phyloP scores from a whole-genome alignment of 1,140 invertebrate species.

The Whitmania pigra region DNA sequence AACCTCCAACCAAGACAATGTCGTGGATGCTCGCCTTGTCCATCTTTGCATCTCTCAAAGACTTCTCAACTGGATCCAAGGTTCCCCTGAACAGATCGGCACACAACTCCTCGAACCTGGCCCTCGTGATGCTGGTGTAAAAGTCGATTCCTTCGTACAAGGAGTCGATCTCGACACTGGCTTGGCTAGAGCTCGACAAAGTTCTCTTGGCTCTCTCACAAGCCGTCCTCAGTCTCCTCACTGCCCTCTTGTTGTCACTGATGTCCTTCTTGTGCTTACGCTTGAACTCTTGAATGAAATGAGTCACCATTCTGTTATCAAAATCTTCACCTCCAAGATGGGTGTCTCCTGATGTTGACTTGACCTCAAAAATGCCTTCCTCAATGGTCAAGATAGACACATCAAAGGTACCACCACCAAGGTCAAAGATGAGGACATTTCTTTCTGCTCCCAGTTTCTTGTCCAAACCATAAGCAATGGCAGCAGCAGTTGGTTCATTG shows the following conservation, averaged over 20 bases:
- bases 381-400: constrained; percentile 89
- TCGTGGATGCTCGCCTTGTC: constrained; percentile 82
- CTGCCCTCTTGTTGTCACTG: constrained; percentile 70
- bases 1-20: constrained; percentile 91
- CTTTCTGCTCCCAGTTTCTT: constrained; percentile 47
- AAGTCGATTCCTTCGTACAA: constrained; percentile 89
- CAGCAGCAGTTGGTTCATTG: constrained; percentile 46
- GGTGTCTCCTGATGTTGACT: constrained; percentile 90
- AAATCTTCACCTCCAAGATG: constrained; percentile 97
- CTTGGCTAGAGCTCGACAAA: constrained; percentile 81
- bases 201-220: constrained; percentile 91
- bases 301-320: constrained; percentile 91
- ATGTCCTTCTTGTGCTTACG: constrained; percentile 92
- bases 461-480: constrained; percentile 47
- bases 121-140: constrained; percentile 84
- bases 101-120: constrained; percentile 56
- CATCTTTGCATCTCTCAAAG: constrained; percentile 80
- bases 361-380: constrained; percentile 85
- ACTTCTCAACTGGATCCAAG: constrained; percentile 87
- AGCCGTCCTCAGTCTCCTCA: constrained; percentile 77
- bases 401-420: constrained; percentile 94
- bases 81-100: constrained; percentile 75
- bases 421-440: constrained; percentile 64
- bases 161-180: constrained; percentile 61
- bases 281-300: constrained; percentile 92